Evolutionary conservation across 2,888 invertebrate genomes (phyloP).

Genomic region (Rhogogaster chlorosoma): DNA sequence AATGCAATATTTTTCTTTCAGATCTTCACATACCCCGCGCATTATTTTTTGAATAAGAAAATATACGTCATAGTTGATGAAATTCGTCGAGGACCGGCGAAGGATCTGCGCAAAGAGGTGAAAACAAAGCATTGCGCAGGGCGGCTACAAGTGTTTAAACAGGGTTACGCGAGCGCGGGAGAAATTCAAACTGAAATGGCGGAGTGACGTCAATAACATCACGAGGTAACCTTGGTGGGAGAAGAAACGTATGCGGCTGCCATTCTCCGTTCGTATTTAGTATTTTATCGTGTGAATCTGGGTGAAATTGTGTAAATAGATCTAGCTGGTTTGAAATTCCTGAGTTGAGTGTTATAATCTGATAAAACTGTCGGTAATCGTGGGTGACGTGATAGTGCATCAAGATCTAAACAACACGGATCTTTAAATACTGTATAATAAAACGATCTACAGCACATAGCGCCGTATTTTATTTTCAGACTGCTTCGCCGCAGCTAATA

Average conservation of each 20-base stretch:
- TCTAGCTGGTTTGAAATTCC: background rate
- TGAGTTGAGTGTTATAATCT: background rate
- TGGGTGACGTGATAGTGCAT: background rate
- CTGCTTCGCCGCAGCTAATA: background rate
- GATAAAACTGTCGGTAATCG: background rate
- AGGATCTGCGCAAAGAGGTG: constrained; percentile 27
- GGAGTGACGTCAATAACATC: constrained; percentile 42
- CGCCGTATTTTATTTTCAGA: background rate
- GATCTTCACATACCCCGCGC: background rate
- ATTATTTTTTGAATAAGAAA: background rate
- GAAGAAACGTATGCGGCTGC: constrained; percentile 41
- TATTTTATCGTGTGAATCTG: constrained; percentile 35
- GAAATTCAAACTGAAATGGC: constrained; percentile 40
- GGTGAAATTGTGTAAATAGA: constrained; percentile 7
- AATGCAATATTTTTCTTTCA: background rate
- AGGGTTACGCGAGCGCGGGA: constrained; percentile 24
- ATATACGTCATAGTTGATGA: background rate
- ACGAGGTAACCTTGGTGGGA: constrained; percentile 50
- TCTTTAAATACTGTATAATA: background rate
- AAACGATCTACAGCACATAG: background rate
- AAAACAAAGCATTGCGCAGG: constrained; percentile 6
- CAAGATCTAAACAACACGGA: background rate
- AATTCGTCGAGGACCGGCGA: constrained; percentile 8
- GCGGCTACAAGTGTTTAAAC: constrained; percentile 18
- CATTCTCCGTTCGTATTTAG: constrained; percentile 46